Percentiles rank a stretch among this genome's conserved stretches.
Evolutionary conservation across 2,888 invertebrate species (phyloP).

Genomic region (Himalopsyche japonica): DNA sequence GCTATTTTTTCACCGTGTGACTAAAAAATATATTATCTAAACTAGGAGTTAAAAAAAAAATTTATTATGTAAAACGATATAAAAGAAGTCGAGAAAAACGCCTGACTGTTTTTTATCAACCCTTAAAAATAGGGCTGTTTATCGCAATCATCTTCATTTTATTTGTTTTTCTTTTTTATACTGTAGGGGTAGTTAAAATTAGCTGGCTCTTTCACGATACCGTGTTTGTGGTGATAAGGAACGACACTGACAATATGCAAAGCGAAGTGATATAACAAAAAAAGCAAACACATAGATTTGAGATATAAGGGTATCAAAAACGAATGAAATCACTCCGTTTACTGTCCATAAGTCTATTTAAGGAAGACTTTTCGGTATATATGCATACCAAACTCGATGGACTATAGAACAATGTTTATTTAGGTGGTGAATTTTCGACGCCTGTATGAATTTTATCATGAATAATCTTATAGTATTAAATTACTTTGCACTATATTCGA

Average conservation of each 20-base stretch:
- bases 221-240: slow-evolving; percentile 8
- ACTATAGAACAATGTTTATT: not conserved
- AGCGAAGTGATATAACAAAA: not conserved
- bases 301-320: not conserved
- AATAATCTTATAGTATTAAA: no score
- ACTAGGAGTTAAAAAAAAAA: no score
- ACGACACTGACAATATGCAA: not conserved
- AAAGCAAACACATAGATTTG: not conserved
- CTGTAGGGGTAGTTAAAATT: slow-evolving; percentile 23
- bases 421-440: no score
- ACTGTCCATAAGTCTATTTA: not conserved
- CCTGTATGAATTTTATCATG: no score
- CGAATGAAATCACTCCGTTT: not conserved
- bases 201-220: slow-evolving; percentile 24
- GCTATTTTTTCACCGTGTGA: no score
- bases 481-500: no score
- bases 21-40: no score
- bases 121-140: not conserved
- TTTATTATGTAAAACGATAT: no score
- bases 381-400: not conserved
- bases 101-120: not conserved
- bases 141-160: not conserved
- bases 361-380: not conserved
- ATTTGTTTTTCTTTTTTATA: slow-evolving; percentile 24
- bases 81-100: no score